These are phyloP conservation scores for Diaprepes abbreviatus DNA, from an alignment of 2,888 invertebrate genomes.

Conservation along the genomic window DNA sequence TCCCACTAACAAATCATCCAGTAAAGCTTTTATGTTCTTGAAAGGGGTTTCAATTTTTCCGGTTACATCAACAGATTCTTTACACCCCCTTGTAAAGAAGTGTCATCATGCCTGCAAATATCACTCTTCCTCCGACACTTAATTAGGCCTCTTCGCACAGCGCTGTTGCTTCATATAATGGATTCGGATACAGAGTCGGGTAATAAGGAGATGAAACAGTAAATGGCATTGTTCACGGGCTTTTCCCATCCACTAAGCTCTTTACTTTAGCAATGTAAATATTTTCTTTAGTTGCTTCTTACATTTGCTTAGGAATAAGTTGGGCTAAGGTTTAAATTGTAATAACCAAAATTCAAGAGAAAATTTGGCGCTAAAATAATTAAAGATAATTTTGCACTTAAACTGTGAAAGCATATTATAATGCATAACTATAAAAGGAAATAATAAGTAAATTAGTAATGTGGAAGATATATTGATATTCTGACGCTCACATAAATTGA, in stretches of 20 bases:
- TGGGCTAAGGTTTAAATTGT: too few relatives aligned
- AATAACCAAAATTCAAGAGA: too few relatives aligned
- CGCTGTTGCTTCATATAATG: constrained; percentile 41
- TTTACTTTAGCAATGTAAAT: constrained; percentile 16
- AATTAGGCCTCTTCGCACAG: constrained; percentile 29
- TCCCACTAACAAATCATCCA: not conserved
- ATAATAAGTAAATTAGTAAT: too few relatives aligned
- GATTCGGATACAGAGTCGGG: constrained; percentile 28
- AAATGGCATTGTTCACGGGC: constrained; percentile 22
- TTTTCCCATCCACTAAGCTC: constrained; percentile 17
- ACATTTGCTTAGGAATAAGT: too few relatives aligned
- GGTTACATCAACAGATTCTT: constrained; percentile 28
- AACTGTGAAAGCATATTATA: too few relatives aligned
- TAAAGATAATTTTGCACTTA: too few relatives aligned
- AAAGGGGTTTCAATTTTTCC: constrained; percentile 40
- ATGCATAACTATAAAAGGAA: too few relatives aligned
- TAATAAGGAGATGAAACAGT: constrained; percentile 20
- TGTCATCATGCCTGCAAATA: constrained; percentile 36
- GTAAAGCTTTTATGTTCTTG: constrained; percentile 12
- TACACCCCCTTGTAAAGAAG: constrained; percentile 30
- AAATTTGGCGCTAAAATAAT: too few relatives aligned
- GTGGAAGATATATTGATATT: too few relatives aligned
- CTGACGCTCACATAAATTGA: too few relatives aligned
- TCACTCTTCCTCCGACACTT: constrained; percentile 41
- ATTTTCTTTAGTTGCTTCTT: not conserved